Evolutionary conservation across 2,797 vertebrate genomes (phyloP).

Genomic region (Crocidura indochinensis): DNA sequence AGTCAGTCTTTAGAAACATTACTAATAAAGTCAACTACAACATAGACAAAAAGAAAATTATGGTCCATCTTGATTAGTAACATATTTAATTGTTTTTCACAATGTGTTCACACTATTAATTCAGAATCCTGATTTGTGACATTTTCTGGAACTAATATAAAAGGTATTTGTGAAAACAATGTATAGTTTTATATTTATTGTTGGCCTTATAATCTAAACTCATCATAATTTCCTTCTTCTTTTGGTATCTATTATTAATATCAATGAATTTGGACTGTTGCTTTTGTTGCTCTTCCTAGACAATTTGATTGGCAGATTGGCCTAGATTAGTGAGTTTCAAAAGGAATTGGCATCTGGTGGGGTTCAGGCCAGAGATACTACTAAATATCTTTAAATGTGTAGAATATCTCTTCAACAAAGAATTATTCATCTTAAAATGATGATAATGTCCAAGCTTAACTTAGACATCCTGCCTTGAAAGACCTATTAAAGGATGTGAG

Average conservation of each 20-base stretch:
- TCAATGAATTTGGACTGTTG: background rate
- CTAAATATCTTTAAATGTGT: background rate
- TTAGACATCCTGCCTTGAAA: background rate
- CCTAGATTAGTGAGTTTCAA: background rate
- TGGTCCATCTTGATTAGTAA: background rate
- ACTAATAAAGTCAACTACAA: constrained; percentile 7
- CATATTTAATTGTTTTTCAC: background rate
- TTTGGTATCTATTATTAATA: background rate
- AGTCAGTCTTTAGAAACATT: background rate
- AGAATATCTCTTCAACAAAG: background rate
- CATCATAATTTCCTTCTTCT: background rate
- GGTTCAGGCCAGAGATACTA: background rate
- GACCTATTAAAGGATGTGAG: background rate
- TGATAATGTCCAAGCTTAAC: background rate
- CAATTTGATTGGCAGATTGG: background rate
- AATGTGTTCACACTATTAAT: background rate
- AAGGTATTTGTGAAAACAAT: constrained; percentile 14
- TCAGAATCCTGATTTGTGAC: background rate
- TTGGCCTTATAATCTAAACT: background rate
- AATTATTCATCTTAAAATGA: constrained; percentile 4
- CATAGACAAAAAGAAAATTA: too few relatives aligned
- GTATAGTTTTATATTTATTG: background rate
- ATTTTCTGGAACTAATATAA: background rate
- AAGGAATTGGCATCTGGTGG: background rate
- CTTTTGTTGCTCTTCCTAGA: background rate